A percentile compares a stretch with the other conserved stretches of the same genome.
Evolutionary conservation across 2,888 invertebrate species (phyloP).

Genomic region (Drosophila hawaiiensis): DNA sequence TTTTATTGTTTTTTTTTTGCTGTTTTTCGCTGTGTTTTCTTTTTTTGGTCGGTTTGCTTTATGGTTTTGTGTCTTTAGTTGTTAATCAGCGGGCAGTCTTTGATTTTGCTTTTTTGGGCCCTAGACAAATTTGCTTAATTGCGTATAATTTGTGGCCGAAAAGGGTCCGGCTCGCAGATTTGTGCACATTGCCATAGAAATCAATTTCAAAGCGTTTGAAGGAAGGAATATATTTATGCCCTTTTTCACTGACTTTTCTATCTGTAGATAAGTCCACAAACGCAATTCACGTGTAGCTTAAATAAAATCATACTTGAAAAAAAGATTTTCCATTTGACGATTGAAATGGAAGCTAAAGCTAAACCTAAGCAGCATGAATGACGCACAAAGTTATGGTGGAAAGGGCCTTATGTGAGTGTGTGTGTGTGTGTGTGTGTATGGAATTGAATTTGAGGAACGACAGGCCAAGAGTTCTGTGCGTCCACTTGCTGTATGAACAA

Average conservation of each 20-base stretch:
- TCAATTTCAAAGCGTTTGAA: conserved; percentile 40
- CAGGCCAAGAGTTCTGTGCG: conserved; percentile 37
- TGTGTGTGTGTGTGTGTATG: not conserved
- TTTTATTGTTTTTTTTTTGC: conserved; percentile 19
- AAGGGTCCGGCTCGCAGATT: conserved; percentile 35
- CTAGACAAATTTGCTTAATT: conserved; percentile 80
- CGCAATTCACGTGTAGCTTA: conserved; percentile 61
- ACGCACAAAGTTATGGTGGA: conserved; percentile 39
- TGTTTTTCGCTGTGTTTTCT: conserved; percentile 30
- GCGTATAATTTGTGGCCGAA: conserved; percentile 76
- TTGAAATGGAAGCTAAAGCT: conserved; percentile 49
- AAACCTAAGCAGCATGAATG: conserved; percentile 47
- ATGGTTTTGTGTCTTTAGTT: conserved; percentile 59
- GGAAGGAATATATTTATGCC: conserved; percentile 11
- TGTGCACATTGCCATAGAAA: conserved; percentile 54
- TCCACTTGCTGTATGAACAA: conserved; percentile 53
- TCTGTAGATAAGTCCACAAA: conserved; percentile 41
- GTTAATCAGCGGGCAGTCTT: conserved; percentile 71
- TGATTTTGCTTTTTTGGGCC: conserved; percentile 53
- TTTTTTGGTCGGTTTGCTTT: conserved; percentile 36
- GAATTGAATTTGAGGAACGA: conserved; percentile 55
- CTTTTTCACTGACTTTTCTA: conserved; percentile 11
- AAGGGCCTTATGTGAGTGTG: conserved; percentile 12
- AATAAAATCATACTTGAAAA: conserved; percentile 61
- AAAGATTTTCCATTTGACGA: conserved; percentile 48